A percentile compares a stretch with the other conserved stretches of the same genome.
phyloP scores from a whole-genome alignment of 2,888 invertebrate genomes.

The Drymonia ruficornis region DNA sequence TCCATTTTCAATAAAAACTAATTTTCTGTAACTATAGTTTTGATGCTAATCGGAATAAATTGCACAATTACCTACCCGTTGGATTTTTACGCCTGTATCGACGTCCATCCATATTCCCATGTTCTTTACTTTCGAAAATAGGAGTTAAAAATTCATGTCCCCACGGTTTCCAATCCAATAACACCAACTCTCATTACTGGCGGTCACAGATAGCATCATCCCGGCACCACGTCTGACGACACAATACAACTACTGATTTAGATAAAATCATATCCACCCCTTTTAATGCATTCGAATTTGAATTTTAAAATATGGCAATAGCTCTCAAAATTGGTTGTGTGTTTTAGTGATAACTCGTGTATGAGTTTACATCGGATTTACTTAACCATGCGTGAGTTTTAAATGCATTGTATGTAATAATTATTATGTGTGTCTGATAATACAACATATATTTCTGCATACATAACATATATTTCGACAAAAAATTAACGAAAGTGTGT shows the following conservation, averaged over 20 bases:
- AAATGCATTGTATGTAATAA: neutral
- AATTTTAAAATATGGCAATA: constrained; percentile 10
- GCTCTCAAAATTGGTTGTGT: constrained; percentile 3
- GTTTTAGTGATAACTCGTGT: neutral
- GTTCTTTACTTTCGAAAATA: constrained; percentile 46
- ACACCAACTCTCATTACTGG: constrained; percentile 74
- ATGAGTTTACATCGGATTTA: neutral
- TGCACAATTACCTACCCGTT: neutral
- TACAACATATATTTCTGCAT: too few relatives aligned
- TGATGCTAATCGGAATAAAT: constrained; percentile 1
- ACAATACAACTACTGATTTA: constrained; percentile 53
- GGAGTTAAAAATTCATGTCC: constrained; percentile 58
- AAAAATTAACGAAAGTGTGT: neutral
- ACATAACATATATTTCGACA: too few relatives aligned
- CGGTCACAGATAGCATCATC: constrained; percentile 68
- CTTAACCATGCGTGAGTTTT: neutral
- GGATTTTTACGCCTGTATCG: neutral
- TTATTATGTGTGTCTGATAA: constrained; percentile 4
- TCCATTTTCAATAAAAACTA: too few relatives aligned
- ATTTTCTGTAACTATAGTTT: too few relatives aligned
- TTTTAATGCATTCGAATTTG: constrained; percentile 14
- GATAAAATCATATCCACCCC: constrained; percentile 40
- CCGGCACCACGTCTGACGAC: constrained; percentile 43
- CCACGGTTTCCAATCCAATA: constrained; percentile 66
- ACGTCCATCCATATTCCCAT: constrained; percentile 7